Base-by-base conservation (phyloP, 92 coral and sea anemone species). In the Phymanthus crucifer region DNA sequence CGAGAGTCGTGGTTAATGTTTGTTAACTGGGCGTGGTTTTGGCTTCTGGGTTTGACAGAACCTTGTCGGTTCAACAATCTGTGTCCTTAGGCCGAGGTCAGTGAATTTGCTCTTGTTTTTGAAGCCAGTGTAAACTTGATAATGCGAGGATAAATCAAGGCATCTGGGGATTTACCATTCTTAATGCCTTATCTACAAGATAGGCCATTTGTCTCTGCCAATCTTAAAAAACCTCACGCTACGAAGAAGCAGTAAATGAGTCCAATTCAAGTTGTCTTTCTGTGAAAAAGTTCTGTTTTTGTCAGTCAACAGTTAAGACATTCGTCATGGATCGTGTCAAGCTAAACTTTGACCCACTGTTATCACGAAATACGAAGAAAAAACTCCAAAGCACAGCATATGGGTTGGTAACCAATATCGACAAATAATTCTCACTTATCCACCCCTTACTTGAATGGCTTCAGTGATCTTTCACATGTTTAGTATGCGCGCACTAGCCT, bases 271-370 rank as follows among this genome's bases (percentile, higher is more conserved):
- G 27, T 27, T 7, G 32, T 3, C 29, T 61, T 61, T 29, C 68
- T 34, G 17, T 29, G 33, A 27, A 24, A 12, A 12, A 29, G 36
- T 16, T 24, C 34, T 11, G 68, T 27, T 24, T 29, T 61, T 61
- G 68, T 61, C 68, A 61, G 33, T 61, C 68, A 61, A 24, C 68
- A 34, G 29, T 27, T 61, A 27, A 61, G 64, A 18, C 12, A 54
- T 54, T 54, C 27, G 27, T 54, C 2, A 19, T 27, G n/a, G 64
- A 19, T 54, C 23, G n/a, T 54, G 1, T 19, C 64, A 54, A 54
- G 48, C 68, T 61, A 61, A 27, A 61, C 68, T 61, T 61, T 61
- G 68, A 61, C 68, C 68, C 68, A 61, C 29, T 27, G 8, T 61
- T 24, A 61, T 27, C 68, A 61, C 68, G 68, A 29, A 61, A 61